A percentile compares a stretch with the other conserved stretches of the same genome.
phyloP scores from a whole-genome alignment of 2,888 invertebrate genomes.

The Agrochola lychnidis region DNA sequence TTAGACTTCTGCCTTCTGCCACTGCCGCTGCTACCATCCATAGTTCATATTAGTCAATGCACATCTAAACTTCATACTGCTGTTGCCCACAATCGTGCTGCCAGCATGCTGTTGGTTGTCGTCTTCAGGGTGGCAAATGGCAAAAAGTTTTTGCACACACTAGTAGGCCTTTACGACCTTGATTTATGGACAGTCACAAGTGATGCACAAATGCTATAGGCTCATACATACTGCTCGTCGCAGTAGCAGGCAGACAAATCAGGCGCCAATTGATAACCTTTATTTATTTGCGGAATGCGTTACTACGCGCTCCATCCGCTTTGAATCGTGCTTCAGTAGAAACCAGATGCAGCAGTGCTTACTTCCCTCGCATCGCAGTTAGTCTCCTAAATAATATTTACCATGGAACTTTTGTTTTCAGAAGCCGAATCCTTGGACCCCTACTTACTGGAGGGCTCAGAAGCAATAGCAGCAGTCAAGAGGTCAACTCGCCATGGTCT shows the following conservation, averaged over 20 bases:
- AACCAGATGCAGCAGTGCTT: background rate
- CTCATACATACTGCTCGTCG: background rate
- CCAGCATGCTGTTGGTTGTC: background rate
- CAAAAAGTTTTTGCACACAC: background rate
- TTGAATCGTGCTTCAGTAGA: background rate
- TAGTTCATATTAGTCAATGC: background rate
- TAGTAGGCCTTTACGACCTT: background rate
- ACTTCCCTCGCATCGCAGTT: background rate
- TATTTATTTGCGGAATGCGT: background rate
- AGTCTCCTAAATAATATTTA: background rate
- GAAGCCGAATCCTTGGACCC: conserved; percentile 86
- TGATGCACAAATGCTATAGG: background rate
- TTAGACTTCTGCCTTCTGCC: background rate
- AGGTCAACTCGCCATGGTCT: conserved; percentile 90
- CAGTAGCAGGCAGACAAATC: background rate
- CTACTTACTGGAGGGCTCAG: conserved; percentile 90
- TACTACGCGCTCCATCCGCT: background rate
- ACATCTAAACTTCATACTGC: background rate
- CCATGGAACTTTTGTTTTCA: conserved; percentile 59
- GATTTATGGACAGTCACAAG: too few species aligned
- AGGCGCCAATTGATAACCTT: background rate
- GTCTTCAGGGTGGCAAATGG: background rate
- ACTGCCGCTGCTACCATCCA: background rate
- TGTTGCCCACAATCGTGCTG: background rate
- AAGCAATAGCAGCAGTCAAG: conserved; percentile 90